A percentile compares a stretch with the other conserved stretches of the same genome.
Evolutionary conservation across 2,113 vertebrate genomes (phyloP).

Genomic region (Macaca nemestrina): DNA sequence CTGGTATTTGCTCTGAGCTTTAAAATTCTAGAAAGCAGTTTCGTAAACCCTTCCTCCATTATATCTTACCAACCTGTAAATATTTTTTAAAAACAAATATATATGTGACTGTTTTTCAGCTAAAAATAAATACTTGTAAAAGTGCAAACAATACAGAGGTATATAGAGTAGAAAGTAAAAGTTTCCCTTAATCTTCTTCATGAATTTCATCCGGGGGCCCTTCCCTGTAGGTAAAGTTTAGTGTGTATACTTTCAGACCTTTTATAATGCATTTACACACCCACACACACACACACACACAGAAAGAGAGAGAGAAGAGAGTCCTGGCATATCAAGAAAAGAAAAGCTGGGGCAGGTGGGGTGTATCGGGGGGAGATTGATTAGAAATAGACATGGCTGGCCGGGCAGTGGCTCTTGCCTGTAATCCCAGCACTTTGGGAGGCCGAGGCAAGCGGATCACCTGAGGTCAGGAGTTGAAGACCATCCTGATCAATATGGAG

Average conservation of each 20-base stretch:
- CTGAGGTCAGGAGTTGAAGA: too few species aligned
- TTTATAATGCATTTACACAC: neutral
- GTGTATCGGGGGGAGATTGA: neutral
- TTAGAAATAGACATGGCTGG: neutral
- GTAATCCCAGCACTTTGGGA: too few species aligned
- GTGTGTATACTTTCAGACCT: neutral
- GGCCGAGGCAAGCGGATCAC: too few species aligned
- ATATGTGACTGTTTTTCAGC: conserved; percentile 12
- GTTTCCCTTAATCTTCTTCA: neutral
- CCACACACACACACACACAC: neutral
- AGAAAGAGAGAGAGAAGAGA: too few species aligned
- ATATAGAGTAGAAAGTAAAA: neutral
- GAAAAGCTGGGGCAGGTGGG: neutral
- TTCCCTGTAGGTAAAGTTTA: neutral
- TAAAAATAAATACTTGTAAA: conserved; percentile 44
- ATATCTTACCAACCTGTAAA: neutral
- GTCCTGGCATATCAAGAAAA: neutral
- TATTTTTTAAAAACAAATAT: neutral
- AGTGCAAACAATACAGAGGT: neutral
- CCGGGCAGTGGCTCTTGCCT: too few species aligned
- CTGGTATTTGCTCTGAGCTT: neutral
- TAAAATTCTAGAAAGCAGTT: conserved; percentile 36
- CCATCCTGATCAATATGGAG: too few species aligned
- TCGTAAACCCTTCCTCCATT: neutral
- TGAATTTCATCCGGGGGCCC: neutral